Evolutionary conservation across 2,797 vertebrate species (phyloP), one percentile per base, ranked within the genome.

Genomic region (Megalops cyprinoides): DNA sequence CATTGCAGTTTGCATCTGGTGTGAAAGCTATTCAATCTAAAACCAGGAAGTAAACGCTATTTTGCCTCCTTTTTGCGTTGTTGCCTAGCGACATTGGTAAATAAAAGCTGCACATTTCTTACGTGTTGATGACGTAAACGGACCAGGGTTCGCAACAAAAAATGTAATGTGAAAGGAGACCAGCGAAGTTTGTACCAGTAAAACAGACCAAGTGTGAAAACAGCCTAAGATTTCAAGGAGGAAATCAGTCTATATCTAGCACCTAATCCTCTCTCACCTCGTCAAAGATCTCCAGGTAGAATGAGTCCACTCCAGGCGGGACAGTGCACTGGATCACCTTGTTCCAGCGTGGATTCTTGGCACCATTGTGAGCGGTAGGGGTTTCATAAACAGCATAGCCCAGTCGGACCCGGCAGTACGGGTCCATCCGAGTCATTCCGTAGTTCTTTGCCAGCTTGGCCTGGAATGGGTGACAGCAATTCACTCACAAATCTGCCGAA

Each of bases 361-460:
- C 98, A 0, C 98, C 98, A 0, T 99, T 99, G 86, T 99, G 98
- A 7, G 98, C 98, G 0, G 98, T 99, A 1, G 98, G 97, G 0
- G 98, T 99, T 89, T 99, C 98, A 4, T 99, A 99, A 25, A 99
- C 97, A 0, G 98, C 97, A 0, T 98, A 98, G 1, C 98, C 98
- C 78, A 99, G 91, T 39, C 98, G 94, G 82, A 99, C 91, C 6
- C 98, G 92, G 79, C 98, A 99, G 85, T 99, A 99, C 0, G 98
- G 98, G 87, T 99, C 98, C 98, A 99, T 99, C 14, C 98, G 96
- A 0, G 98, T 99, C 97, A 99, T 97, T 0, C 98, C 98, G 0
- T 99, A 99, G 87, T 99, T 99, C 90, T 99, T 99, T 0, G 97
- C 97, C 85, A 99, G 85, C 89, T 98, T 99, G 49, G 97, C 98